Percentiles rank a stretch among this genome's conserved stretches.
These are phyloP conservation scores for Scalopus aquaticus DNA, from an alignment of 2,113 vertebrate species.

Conservation along the genomic window DNA sequence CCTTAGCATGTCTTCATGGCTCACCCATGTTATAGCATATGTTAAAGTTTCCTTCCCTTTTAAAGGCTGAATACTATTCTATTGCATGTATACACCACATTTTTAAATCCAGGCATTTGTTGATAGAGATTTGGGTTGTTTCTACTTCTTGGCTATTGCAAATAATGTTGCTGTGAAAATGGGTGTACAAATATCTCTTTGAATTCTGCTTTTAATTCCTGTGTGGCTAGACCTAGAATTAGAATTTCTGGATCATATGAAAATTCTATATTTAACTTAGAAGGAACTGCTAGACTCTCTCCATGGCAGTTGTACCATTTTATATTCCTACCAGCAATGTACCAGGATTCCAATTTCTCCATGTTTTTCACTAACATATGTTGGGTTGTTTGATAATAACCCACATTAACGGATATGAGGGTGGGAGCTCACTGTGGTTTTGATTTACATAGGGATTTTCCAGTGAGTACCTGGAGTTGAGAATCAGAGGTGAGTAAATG, in stretches of 20 bases:
- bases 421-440: background rate
- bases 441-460: background rate
- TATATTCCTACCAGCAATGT: background rate
- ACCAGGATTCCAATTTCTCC: background rate
- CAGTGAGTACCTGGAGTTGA: background rate
- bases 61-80: background rate
- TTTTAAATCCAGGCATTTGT: background rate
- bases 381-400: background rate
- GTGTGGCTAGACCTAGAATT: background rate
- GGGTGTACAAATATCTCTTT: background rate
- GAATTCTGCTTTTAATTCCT: background rate
- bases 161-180: background rate
- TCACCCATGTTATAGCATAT: background rate
- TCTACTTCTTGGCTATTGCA: background rate
- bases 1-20: background rate
- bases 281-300: background rate
- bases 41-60: background rate
- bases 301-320: background rate
- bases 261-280: background rate
- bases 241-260: background rate
- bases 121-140: background rate
- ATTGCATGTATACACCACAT: accelerated
- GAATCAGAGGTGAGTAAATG: background rate
- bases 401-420: background rate
- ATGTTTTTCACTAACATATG: background rate